Evolutionary conservation across 2,888 invertebrate genomes (phyloP).

Genomic region (Trimorus sp.): DNA sequence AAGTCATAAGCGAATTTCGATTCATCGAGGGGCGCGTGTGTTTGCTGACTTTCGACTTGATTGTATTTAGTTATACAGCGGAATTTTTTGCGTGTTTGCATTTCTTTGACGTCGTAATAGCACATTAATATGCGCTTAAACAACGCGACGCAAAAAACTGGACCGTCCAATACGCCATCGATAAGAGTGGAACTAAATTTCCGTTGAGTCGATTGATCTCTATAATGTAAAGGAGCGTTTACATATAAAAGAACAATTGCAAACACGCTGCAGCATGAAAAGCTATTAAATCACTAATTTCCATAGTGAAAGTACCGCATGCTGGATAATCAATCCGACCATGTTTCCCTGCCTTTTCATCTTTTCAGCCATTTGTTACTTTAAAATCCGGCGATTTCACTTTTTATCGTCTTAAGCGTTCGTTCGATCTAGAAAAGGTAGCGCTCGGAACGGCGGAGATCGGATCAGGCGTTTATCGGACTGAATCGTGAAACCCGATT

Average conservation of each 20-base stretch:
- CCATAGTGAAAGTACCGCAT: slow-evolving; percentile 37
- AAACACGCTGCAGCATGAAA: slow-evolving; percentile 3
- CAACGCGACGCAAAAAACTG: no score
- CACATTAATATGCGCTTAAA: no score
- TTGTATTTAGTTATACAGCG: no score
- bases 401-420: slow-evolving; percentile 23
- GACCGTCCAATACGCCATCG: neutral
- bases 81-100: no score
- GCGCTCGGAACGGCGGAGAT: slow-evolving; percentile 8
- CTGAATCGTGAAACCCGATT: slow-evolving; percentile 23
- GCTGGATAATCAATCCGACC: slow-evolving; percentile 22
- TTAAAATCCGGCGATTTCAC: slow-evolving; percentile 44
- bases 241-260: slow-evolving; percentile 5
- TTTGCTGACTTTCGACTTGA: no score
- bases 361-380: slow-evolving; percentile 39
- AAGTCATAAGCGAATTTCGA: neutral
- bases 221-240: slow-evolving; percentile 3
- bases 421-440: slow-evolving; percentile 14
- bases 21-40: neutral
- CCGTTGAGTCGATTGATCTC: neutral
- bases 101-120: no score
- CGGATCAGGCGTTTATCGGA: slow-evolving; percentile 11
- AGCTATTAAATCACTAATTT: slow-evolving; percentile 27
- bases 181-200: neutral
- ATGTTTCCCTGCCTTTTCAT: slow-evolving; percentile 28